Base-by-base conservation (phyloP, 2,113 vertebrate species). In the Chinchilla lanigera region DNA sequence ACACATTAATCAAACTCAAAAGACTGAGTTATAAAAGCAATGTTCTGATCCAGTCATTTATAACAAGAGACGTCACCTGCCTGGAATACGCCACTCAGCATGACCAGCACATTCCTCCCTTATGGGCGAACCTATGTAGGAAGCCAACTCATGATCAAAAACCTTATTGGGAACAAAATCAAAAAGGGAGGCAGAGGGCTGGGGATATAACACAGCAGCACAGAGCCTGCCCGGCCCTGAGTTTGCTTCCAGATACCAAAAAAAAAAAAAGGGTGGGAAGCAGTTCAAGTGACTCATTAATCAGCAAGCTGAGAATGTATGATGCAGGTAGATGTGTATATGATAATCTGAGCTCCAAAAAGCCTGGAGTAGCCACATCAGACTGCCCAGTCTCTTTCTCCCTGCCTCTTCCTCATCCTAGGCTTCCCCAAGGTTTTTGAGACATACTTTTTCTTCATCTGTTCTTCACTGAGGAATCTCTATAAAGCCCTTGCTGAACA, bases 81-180 rank as follows among this genome's bases (percentile, higher is more conserved):
- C 38, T 80, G 65, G 41, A 91, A 83, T 56, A 56, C 2, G 13
- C 87, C 86, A 83, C 22, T 86, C 75, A n/a, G 61, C n/a, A 50
- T 75, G 73, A 35, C 67, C 22, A 16, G 33, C 47, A 84, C 92
- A 86, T 89, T 86, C 75, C 73, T 95, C 96, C 80, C 65, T 67
- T 71, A 50, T 19, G 41, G 94, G n/a, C 50, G 41, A 77, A 93
- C 22, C 30, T 73, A 65, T 13, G 11, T 11, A 56, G 14, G 60
- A 89, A 93, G 73, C 61, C 33, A 93, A 83, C n/a, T 86, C 41
- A 12, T 41, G 67, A 89, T 89, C 52, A 91, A 41, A 71, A 26
- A 50, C 83, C 73, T 90, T 71, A 33, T 6, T 89, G 78, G 65
- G 20, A 94, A 86, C 17, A 4, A 67, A 95, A 96, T 93, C 65